Evolutionary conservation across 2,113 vertebrate genomes (phyloP).

Genomic region (Aegotheles bennettii): DNA sequence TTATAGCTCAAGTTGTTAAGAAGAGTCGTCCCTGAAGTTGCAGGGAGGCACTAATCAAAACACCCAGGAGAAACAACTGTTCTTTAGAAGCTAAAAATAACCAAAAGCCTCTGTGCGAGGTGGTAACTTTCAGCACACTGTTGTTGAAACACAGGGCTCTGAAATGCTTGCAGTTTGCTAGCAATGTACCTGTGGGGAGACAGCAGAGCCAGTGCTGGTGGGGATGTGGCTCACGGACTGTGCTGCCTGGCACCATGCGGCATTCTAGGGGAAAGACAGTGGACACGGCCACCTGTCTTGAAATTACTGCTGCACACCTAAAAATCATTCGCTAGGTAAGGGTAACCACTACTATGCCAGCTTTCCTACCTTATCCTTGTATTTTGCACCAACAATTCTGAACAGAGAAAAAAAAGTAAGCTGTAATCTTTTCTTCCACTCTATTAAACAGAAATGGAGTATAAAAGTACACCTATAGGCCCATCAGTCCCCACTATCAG

Average conservation of each 20-base stretch:
- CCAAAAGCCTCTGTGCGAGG: neutral
- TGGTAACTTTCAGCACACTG: rapidly evolving
- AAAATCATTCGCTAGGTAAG: neutral
- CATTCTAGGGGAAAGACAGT: neutral
- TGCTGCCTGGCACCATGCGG: neutral
- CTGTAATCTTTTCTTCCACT: neutral
- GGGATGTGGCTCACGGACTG: rapidly evolving
- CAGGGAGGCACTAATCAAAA: neutral
- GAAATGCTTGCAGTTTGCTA: neutral
- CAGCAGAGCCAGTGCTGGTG: neutral
- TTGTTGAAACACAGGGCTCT: neutral
- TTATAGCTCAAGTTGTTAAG: neutral
- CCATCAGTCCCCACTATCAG: neutral
- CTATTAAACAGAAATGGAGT: neutral
- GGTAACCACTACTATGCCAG: neutral
- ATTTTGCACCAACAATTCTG: neutral
- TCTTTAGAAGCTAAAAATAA: constrained; percentile 11
- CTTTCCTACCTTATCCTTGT: neutral
- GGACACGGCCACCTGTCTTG: neutral
- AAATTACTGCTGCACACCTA: neutral
- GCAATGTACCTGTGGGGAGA: neutral
- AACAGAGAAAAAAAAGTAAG: neutral
- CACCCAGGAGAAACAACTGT: neutral
- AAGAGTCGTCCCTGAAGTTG: neutral
- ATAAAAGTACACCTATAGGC: neutral